These are phyloP conservation scores for Proterorhinus semilunaris DNA, from an alignment of 2,113 vertebrate genomes.

Conservation along the genomic window DNA sequence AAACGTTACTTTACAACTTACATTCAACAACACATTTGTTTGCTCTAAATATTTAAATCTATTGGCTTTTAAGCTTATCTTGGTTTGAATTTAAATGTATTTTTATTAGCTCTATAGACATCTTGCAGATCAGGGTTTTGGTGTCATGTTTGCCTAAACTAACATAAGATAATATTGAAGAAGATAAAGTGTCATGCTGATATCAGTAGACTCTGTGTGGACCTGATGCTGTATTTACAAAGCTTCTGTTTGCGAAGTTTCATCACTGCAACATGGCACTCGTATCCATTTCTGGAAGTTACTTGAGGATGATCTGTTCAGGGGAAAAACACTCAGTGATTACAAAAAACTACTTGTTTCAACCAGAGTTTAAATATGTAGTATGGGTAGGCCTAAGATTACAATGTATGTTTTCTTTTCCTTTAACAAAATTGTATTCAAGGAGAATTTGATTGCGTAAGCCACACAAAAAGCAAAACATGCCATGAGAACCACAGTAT, in stretches of 20 bases:
- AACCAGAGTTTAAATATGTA: neutral
- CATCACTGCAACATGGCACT: constrained; percentile 84
- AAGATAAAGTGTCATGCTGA: constrained; percentile 79
- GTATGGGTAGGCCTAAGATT: neutral
- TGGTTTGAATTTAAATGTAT: constrained; percentile 4
- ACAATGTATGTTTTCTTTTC: neutral
- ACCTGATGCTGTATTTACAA: constrained; percentile 90
- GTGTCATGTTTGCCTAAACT: constrained; percentile 28
- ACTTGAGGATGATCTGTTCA: constrained; percentile 96
- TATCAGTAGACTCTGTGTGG: constrained; percentile 87
- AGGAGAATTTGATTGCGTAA: constrained; percentile 1
- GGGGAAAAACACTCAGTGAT: constrained; percentile 78
- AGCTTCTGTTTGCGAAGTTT: constrained; percentile 84
- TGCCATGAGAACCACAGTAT: constrained; percentile 43
- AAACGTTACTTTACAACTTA: constrained; percentile 38
- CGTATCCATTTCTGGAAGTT: constrained; percentile 79
- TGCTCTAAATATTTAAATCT: constrained; percentile 12
- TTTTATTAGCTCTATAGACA: neutral
- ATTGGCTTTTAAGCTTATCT: constrained; percentile 13
- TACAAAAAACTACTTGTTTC: neutral
- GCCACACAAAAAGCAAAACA: constrained; percentile 46
- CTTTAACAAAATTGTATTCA: neutral
- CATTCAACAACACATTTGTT: constrained; percentile 14
- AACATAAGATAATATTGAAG: constrained; percentile 33
- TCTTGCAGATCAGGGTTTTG: neutral